A percentile compares a stretch with the other conserved stretches of the same genome.
These are phyloP conservation scores for Hippocampus barbouri DNA, from an alignment of 2,113 vertebrate species.

Conservation along the genomic window DNA sequence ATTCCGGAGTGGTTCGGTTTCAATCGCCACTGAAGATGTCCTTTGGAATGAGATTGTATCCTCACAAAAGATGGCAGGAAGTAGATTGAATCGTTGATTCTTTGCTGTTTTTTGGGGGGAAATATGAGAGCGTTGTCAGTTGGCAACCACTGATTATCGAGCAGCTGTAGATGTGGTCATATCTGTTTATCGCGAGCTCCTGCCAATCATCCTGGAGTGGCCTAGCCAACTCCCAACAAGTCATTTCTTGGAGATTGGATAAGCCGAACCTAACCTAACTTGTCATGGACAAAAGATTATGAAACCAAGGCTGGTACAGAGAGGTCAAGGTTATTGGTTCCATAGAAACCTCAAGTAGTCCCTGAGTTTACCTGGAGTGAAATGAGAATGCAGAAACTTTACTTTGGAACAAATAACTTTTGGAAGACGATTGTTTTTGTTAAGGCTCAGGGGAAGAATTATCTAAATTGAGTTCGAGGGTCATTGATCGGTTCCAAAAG, in stretches of 20 bases:
- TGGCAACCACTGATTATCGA: conserved; percentile 38
- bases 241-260: conserved; percentile 36
- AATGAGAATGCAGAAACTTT: too few relatives aligned
- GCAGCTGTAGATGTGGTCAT: conserved; percentile 37
- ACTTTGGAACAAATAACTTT: too few relatives aligned
- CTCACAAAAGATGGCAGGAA: conserved; percentile 18
- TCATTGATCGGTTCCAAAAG: too few relatives aligned
- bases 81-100: conserved; percentile 10
- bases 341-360: too few relatives aligned
- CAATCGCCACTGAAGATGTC: conserved; percentile 25
- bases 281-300: too few relatives aligned
- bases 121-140: conserved; percentile 14
- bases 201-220: conserved; percentile 34
- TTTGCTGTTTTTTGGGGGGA: conserved; percentile 3
- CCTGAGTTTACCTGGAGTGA: too few relatives aligned
- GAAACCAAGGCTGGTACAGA: too few relatives aligned
- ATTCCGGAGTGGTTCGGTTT: conserved; percentile 26
- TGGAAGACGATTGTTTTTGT: too few relatives aligned
- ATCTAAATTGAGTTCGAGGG: too few relatives aligned
- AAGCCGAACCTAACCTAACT: conserved; percentile 3
- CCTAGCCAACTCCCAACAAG: conserved; percentile 51
- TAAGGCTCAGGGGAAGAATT: too few relatives aligned
- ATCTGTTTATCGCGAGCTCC: conserved; percentile 47
- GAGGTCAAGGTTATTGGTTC: too few relatives aligned
- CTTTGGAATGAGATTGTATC: conserved; percentile 30